These are phyloP conservation scores for Metallyticus violacea DNA, from an alignment of 2,888 invertebrate species.

Conservation along the genomic window DNA sequence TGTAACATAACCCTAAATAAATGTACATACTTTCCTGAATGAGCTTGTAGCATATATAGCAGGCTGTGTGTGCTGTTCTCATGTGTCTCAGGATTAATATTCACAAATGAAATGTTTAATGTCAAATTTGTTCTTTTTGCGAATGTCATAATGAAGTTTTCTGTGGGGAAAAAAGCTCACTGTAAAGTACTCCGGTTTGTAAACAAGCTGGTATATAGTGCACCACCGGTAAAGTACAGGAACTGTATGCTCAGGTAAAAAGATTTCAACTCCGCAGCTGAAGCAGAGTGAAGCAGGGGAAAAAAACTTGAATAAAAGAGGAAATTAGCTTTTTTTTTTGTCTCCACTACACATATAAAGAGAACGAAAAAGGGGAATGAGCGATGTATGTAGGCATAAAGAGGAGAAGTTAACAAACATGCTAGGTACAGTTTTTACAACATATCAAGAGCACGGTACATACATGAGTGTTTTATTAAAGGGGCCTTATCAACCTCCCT, in stretches of 20 bases:
- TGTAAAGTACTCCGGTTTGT: neutral
- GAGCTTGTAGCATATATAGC: neutral
- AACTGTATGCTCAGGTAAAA: neutral
- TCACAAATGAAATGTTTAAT: neutral
- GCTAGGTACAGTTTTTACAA: neutral
- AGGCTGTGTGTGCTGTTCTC: neutral
- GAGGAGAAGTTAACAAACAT: neutral
- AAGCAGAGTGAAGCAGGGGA: neutral
- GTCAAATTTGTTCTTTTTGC: neutral
- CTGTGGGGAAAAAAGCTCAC: neutral
- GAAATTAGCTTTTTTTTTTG: neutral
- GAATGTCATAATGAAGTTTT: neutral
- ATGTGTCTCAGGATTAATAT: neutral
- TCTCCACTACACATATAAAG: neutral
- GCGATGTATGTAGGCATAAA: neutral
- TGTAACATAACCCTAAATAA: neutral
- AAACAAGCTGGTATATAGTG: neutral
- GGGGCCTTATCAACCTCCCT: neutral
- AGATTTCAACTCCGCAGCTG: neutral
- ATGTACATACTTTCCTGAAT: neutral
- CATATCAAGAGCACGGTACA: neutral
- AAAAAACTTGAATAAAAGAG: neutral
- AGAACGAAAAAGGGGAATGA: neutral
- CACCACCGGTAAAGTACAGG: neutral
- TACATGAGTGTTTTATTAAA: neutral